Percentiles rank a stretch among this genome's conserved stretches.
These are phyloP conservation scores for Trematomus loennbergii DNA, from an alignment of 2,113 vertebrate genomes.

Conservation along the genomic window DNA sequence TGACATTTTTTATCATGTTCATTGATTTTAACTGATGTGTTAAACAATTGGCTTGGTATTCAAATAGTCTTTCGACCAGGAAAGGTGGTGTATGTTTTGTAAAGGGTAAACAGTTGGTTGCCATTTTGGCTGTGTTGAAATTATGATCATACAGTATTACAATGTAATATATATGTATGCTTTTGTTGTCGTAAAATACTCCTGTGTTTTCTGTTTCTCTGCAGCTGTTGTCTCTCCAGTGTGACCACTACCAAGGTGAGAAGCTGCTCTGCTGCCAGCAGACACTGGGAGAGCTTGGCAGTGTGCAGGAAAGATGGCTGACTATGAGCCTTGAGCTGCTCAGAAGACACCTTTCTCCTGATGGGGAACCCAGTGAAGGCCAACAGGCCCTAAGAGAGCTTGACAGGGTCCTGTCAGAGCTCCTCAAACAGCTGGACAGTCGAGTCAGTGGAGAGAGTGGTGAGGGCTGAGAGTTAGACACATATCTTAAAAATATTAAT, in stretches of 20 bases:
- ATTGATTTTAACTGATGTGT: neutral
- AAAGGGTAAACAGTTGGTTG: no score
- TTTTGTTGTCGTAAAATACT: neutral
- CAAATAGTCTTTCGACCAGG: neutral
- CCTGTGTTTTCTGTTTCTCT: constrained; percentile 6
- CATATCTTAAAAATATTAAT: neutral
- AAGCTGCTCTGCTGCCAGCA: constrained; percentile 77
- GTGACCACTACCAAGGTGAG: constrained; percentile 80
- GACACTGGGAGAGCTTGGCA: constrained; percentile 72
- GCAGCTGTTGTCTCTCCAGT: constrained; percentile 80
- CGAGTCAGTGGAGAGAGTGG: constrained; percentile 84
- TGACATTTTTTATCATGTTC: neutral
- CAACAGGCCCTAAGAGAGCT: constrained; percentile 76
- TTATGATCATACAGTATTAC: neutral
- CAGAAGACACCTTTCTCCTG: constrained; percentile 78
- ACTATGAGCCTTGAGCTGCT: constrained; percentile 80
- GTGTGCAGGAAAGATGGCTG: constrained; percentile 83
- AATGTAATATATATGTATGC: accelerated
- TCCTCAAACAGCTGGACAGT: constrained; percentile 76
- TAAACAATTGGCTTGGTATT: neutral
- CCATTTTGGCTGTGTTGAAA: neutral
- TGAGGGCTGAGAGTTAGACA: constrained; percentile 63
- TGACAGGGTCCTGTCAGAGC: constrained; percentile 44
- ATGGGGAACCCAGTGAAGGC: constrained; percentile 65
- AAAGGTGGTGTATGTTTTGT: neutral